These are phyloP conservation scores for Probaryconus sp. DNA, from an alignment of 1,140 invertebrate species.

Conservation along the genomic window DNA sequence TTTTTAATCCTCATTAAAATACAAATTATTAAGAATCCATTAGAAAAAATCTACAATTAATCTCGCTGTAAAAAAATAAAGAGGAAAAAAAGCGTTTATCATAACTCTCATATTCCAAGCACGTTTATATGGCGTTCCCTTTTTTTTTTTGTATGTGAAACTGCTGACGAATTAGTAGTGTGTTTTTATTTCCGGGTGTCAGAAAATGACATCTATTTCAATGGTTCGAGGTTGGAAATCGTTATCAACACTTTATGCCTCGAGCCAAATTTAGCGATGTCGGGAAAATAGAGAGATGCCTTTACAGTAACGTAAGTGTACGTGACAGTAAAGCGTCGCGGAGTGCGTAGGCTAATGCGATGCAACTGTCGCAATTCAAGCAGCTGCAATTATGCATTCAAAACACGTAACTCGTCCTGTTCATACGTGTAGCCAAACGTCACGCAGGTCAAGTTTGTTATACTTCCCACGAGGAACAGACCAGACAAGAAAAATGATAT, in stretches of 20 bases:
- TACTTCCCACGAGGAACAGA: slow-evolving; percentile 11
- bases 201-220: not conserved
- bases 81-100: too few species aligned
- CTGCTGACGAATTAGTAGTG: not conserved
- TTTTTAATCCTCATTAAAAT: too few species aligned
- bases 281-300: slow-evolving; percentile 26
- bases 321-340: slow-evolving; percentile 18
- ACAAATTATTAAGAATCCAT: too few species aligned
- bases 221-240: too few species aligned
- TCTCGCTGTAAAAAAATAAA: too few species aligned
- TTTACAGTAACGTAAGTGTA: slow-evolving; percentile 53
- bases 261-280: slow-evolving; percentile 29
- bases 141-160: too few species aligned
- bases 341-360: slow-evolving; percentile 47
- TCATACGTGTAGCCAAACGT: slow-evolving; percentile 13
- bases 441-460: slow-evolving; percentile 49
- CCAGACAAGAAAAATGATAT: slow-evolving; percentile 1
- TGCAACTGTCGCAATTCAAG: slow-evolving; percentile 53
- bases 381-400: slow-evolving; percentile 47
- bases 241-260: not conserved
- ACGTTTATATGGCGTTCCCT: too few species aligned
- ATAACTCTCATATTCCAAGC: too few species aligned
- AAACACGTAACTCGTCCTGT: slow-evolving; percentile 37
- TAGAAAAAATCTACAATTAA: too few species aligned
- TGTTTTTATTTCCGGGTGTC: not conserved